Base-by-base conservation (phyloP, 2,797 vertebrate genomes). In the Hypotaenidia okinawae region DNA sequence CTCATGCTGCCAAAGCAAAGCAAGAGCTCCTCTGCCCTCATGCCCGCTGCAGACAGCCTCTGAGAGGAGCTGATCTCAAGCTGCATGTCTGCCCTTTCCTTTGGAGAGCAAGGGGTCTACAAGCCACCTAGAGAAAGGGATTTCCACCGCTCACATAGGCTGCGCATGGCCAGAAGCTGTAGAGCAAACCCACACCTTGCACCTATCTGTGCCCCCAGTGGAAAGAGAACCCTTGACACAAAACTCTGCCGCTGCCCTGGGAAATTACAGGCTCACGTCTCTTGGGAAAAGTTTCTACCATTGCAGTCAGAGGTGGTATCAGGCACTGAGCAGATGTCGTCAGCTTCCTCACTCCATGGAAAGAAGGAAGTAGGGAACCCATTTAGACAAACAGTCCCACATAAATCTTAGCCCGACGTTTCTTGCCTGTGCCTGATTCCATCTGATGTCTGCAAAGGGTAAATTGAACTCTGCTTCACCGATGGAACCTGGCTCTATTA, bases 291-390 rank as follows among this genome's bases (percentile, higher is more conserved):
- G 52, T 62, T 72, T 75, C 90, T 93, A 4, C 49, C 2, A 4
- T 28, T 92, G 61, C 79, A 89, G 69, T 74, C 0, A 16, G 89
- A 93, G 75, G 80, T 0, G 3, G 43, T 84, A 78, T 96, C 92
- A 89, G 90, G 62, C 84, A 77, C 41, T 41, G 78, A 93, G 77
- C 95, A 93, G 92, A 81, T 83, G 74, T 32, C 16, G 30, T 67
- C 59, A 57, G 78, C 75, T 96, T 93, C 86, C 89, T 80, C 0
- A 4, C 76, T 90, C 55, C 41, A 32, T 43, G 74, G 76, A 94
- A 95, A 91, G 89, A 82, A 54, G 94, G 93, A 96, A 93, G 86
- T 78, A 93, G 77, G 93, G 84, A 92, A 69, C 52, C 59, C 52
- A 52, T 87, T 94, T 72, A 90, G 86, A 85, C 89, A 89, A 94